Base-by-base conservation (phyloP, 2,797 vertebrate species). In the Aphelocoma californica region DNA sequence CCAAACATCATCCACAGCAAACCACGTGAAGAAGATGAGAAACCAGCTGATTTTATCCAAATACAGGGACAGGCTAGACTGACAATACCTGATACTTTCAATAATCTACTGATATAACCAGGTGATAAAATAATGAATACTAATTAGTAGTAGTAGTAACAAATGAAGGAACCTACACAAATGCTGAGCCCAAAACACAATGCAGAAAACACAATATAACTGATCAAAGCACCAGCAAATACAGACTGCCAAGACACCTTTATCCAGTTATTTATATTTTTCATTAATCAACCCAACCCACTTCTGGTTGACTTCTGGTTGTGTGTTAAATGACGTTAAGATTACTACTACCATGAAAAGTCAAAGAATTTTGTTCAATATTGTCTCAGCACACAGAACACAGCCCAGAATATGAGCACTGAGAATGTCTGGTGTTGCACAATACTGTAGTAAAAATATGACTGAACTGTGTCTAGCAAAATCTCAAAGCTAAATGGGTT, bases 101-200 rank as follows among this genome's bases (percentile, higher is more conserved):
- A 34, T 65, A 69, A 58, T 18, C 25, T 74, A 62, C 42, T 8
- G n/a, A 90, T 34, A 83, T 8, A 50, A 4, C 16, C 40, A 38
- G 17, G 38, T 75, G 86, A 83, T 83, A 93, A 92, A 96, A 70
- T 64, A 7, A 69, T 60, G 61, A 92, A 83, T 91, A 80, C 17
- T 69, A 65, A 47, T 83, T 67, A 85, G 51, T 66, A 75, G 28
- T 75, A 88, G 74, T 72, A 93, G 73, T 60, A 88, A 66, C 25
- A 90, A 94, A 86, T 54, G 89, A 86, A 92, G 72, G 57, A 51
- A 56, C 25, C 28, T 69, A 44, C 28, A 21, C 31, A 82, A 89
- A 64, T 3, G 6, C 57, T 40, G 75, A 89, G 31, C 69, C 44
- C 81, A 67, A 95, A 90, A 64, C 48, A 60, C 1, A 10, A 56